Evolutionary conservation across 2,888 invertebrate genomes (phyloP), one percentile per base, ranked within the genome.

Genomic region (Nipponacmea schrenckii): DNA sequence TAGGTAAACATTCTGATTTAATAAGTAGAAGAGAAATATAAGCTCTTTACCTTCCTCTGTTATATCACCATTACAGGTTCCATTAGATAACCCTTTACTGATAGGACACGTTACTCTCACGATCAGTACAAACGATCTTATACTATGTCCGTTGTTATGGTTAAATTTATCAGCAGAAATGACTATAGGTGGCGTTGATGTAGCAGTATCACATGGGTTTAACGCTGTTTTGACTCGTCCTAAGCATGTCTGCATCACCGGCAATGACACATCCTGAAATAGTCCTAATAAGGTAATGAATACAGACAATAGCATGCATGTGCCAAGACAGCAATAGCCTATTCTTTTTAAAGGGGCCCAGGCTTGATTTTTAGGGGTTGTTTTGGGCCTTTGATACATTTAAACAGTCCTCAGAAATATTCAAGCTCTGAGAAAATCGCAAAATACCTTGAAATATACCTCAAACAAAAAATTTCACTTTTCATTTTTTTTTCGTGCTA

Each of bases 91-190:
- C 44, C 71, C 72, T 63, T 76, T 72, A 20, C 73, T 77, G 12
- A 79, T 74, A 39, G 77, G 79, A 72, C 80, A 81, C 27, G 75
- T 92, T 8, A 95, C 94, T 82, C 93, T 91, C 76, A 96, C 91
- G 86, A 95, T 91, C 63, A 96, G 91, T 90, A 94, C 93, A 86
- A 94, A 95, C 1, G 95, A 94, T 88, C 94, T 94, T 50, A 94
- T 94, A 82, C 94, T 91, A 74, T 94, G 93, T 3, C 94, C 94
- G 78, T 94, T 94, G 17, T 92, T 92, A 50, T 93, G 92, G 84
- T 92, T 93, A 89, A 97, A 96, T 46, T 94, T 93, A 84, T 96
- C 95, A 48, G 66, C 67, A 46, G 68, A 65, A 26, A 56, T 65
- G 14, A 62, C 46, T 20, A 64, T 64, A n/a, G 69, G 67, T n/a